These are phyloP conservation scores for Diabrotica undecimpunctata DNA, from an alignment of 1,140 invertebrate genomes.

Conservation along the genomic window DNA sequence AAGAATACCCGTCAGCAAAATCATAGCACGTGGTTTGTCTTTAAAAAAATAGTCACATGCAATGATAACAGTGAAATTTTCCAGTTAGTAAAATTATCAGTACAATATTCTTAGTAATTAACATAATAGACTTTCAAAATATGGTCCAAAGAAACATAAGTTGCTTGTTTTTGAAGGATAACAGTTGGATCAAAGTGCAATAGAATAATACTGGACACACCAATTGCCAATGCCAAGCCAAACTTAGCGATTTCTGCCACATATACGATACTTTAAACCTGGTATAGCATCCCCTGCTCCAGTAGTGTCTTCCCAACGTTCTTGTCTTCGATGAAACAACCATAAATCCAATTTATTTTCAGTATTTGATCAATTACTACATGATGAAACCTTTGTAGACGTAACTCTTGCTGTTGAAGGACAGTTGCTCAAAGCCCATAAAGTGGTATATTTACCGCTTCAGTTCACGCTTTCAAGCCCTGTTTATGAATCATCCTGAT, in stretches of 20 bases:
- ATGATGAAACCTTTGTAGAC: constrained; percentile 89
- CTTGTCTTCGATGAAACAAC: constrained; percentile 92
- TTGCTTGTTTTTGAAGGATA: too few relatives aligned
- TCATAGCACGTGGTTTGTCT: too few relatives aligned
- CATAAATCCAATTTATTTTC: constrained; percentile 87
- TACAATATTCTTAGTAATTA: too few relatives aligned
- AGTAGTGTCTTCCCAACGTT: constrained; percentile 80
- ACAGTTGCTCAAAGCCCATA: constrained; percentile 84
- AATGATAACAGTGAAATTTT: too few relatives aligned
- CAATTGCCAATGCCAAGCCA: constrained; percentile 40
- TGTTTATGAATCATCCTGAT: constrained; percentile 84
- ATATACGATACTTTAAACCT: constrained; percentile 35
- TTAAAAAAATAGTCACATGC: too few relatives aligned
- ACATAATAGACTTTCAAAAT: too few relatives aligned
- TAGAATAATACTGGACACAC: constrained; percentile 1
- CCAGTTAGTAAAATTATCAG: too few relatives aligned
- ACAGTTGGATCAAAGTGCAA: too few relatives aligned
- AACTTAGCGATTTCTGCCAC: constrained; percentile 33
- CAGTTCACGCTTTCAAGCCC: constrained; percentile 87
- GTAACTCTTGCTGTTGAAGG: constrained; percentile 91
- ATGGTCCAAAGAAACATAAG: too few relatives aligned
- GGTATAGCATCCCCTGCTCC: constrained; percentile 33
- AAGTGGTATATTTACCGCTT: constrained; percentile 96
- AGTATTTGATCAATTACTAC: constrained; percentile 85
- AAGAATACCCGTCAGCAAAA: too few relatives aligned